Evolutionary conservation across 2,888 invertebrate species (phyloP).

Genomic region (Drosophila anceps): DNA sequence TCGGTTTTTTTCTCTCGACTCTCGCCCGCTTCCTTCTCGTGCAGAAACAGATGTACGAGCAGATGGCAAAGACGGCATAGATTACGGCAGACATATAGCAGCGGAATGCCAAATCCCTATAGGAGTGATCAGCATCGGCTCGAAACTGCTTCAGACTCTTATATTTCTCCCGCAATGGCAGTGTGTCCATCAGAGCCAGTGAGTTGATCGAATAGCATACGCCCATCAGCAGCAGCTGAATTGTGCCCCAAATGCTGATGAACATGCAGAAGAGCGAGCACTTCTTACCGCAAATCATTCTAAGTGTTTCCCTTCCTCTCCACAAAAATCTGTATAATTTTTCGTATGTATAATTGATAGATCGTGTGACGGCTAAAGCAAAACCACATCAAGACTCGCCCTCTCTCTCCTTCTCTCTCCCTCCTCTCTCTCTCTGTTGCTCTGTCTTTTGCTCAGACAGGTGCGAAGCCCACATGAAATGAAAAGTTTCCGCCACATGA

Average conservation of each 20-base stretch:
- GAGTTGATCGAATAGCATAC: slow-evolving; percentile 28
- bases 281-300: slow-evolving; percentile 39
- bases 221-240: slow-evolving; percentile 60
- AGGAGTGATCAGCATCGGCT: slow-evolving; percentile 27
- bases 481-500: slow-evolving; percentile 50
- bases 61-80: slow-evolving; percentile 27
- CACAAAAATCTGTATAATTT: slow-evolving; percentile 3
- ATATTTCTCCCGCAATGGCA: slow-evolving; percentile 23
- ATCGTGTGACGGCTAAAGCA: slow-evolving; percentile 30
- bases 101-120: slow-evolving; percentile 16
- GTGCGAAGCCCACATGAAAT: slow-evolving; percentile 51
- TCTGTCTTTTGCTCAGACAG: slow-evolving; percentile 15
- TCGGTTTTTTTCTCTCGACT: background rate
- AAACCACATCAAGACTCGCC: slow-evolving; percentile 12
- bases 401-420: background rate
- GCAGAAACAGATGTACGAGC: slow-evolving; percentile 13
- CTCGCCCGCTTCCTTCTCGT: background rate
- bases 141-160: slow-evolving; percentile 24
- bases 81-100: slow-evolving; percentile 45
- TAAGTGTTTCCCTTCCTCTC: background rate
- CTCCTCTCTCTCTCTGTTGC: background rate
- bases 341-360: background rate
- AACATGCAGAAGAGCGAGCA: slow-evolving; percentile 51
- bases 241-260: slow-evolving; percentile 57
- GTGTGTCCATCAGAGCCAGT: slow-evolving; percentile 14